These are phyloP conservation scores for Cephalopachus bancanus DNA, from an alignment of 2,797 vertebrate species.

Conservation along the genomic window DNA sequence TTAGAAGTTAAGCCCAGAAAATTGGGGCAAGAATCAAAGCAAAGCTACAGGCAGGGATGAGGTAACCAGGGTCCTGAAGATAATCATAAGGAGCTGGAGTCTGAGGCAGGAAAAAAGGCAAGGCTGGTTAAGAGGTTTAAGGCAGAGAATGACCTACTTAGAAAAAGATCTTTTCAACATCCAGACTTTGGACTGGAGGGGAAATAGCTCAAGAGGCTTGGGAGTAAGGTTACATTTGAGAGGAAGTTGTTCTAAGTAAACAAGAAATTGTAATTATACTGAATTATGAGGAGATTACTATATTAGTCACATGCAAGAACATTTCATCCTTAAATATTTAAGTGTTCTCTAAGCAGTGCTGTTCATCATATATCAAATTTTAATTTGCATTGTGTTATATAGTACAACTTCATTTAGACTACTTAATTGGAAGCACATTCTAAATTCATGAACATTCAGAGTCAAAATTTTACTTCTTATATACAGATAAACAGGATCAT, in stretches of 20 bases:
- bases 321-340: constrained; percentile 56
- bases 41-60: constrained; percentile 75
- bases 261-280: constrained; percentile 35
- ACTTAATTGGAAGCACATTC: constrained; percentile 20
- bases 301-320: constrained; percentile 42
- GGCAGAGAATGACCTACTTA: constrained; percentile 82
- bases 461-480: constrained; percentile 42
- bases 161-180: constrained; percentile 77
- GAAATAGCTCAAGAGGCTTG: constrained; percentile 50
- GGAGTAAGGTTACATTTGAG: constrained; percentile 42
- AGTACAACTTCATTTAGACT: constrained; percentile 24
- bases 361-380: constrained; percentile 54
- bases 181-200: constrained; percentile 59
- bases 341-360: constrained; percentile 17
- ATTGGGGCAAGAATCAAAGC: constrained; percentile 83
- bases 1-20: constrained; percentile 79
- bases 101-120: constrained; percentile 73
- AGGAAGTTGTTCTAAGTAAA: constrained; percentile 52
- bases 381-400: constrained; percentile 45
- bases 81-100: constrained; percentile 81
- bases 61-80: constrained; percentile 73
- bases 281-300: constrained; percentile 35
- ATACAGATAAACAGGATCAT: background rate
- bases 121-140: constrained; percentile 78
- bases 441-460: constrained; percentile 25